Conservation (phyloP, 2,888 invertebrate species). For the Noctua pronuba region DNA sequence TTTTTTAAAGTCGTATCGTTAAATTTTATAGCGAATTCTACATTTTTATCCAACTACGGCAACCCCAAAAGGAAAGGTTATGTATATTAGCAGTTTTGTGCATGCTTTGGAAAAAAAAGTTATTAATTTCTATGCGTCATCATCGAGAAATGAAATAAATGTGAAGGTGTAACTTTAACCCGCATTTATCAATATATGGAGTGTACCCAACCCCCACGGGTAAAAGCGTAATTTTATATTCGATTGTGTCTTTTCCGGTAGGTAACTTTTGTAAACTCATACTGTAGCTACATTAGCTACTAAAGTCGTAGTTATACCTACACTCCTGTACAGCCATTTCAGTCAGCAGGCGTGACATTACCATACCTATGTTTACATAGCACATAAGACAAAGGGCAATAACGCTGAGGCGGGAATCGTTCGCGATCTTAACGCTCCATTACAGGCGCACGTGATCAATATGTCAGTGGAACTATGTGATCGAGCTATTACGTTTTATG, state of each 20-base stretch:
- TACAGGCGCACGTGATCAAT: slow-evolving; percentile 73
- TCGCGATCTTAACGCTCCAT: slow-evolving; percentile 71
- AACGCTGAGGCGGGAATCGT: slow-evolving; percentile 64
- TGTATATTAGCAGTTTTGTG: no score
- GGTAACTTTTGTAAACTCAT: background rate
- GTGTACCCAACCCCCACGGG: background rate
- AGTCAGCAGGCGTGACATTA: background rate
- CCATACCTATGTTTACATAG: slow-evolving; percentile 18
- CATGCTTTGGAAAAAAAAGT: background rate
- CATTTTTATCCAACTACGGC: background rate
- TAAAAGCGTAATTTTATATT: background rate
- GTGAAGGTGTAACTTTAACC: background rate
- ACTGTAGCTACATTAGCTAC: background rate
- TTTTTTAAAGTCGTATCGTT: background rate
- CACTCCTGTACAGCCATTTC: background rate
- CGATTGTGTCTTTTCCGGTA: background rate
- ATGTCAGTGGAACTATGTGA: slow-evolving; percentile 66
- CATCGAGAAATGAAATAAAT: background rate
- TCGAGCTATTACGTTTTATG: slow-evolving; percentile 54
- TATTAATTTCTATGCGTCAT: background rate
- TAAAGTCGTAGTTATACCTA: background rate
- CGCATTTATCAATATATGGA: background rate
- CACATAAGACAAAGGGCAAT: slow-evolving; percentile 55
- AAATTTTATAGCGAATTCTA: slow-evolving; percentile 4
- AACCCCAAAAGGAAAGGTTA: background rate